Base-by-base conservation (phyloP, 2,888 invertebrate genomes). In the Troides helena region DNA sequence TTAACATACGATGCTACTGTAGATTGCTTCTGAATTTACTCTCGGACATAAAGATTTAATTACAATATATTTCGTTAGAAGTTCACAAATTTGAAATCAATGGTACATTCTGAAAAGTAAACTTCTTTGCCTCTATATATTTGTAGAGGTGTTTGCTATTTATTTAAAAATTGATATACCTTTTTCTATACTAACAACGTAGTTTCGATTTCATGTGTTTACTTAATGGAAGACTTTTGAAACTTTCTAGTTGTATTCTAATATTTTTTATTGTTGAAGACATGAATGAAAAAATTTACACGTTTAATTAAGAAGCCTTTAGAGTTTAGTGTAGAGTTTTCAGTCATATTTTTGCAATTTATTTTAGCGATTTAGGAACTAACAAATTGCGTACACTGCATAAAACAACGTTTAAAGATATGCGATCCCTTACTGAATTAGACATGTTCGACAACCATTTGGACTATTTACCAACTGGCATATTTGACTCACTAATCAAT, bases 361-460 rank as follows among this genome's bases (percentile, higher is more conserved):
- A 46, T 94, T 94, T 73, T 86, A 96, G 96, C 69, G 96, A 96
- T 79, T 86, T 96, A 71, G 96, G 96, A 23, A 94, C 95, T 5
- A 96, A 96, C 82, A 93, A 93, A 74, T 82, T 96, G 68, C 93
- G 94, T 18, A 95, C 95, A 0, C 82, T 96, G 64, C 95, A 96
- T 83, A 95, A 95, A 80, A 94, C 95, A 72, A 94, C 95, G 0
- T 96, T 96, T 80, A 93, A 93, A 74, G 94, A 94, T 12, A 91
- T 96, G 87, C 90, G 93, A 5, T 93, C 94, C 36, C 86, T 96
- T 5, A 92, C 91, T 64, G 95, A 95, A 78, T 82, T 95, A 65
- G 95, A 97, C 82, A 92, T 97, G 79, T 96, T 96, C 74, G 95
- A 95, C 78, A 97, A 97, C 83, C 93, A 93, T 69, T 92, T 97